Percentiles rank a stretch among this genome's conserved stretches.
Evolutionary conservation across 1,140 invertebrate genomes (phyloP).

Genomic region (Diorhabda elongata): DNA sequence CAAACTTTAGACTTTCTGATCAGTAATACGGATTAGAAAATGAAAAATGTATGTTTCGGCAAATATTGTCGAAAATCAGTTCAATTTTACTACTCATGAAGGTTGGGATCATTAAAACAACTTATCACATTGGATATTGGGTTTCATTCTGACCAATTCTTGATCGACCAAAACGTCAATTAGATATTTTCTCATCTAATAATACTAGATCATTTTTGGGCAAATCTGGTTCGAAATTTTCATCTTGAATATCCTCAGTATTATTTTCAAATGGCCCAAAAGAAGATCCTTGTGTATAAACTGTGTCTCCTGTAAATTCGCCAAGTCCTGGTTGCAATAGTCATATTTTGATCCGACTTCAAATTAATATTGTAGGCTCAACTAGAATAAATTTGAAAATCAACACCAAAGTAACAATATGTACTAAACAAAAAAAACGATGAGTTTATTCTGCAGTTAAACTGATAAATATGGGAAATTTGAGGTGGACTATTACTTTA

Average conservation of each 20-base stretch:
- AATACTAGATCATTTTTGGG: conserved; percentile 79
- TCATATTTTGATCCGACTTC: conserved; percentile 49
- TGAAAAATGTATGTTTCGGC: too few species aligned
- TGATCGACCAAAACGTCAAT: conserved; percentile 90
- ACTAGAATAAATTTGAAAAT: conserved; percentile 11
- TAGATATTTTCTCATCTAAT: conserved; percentile 92
- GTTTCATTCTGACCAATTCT: conserved; percentile 80
- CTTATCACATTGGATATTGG: conserved; percentile 78
- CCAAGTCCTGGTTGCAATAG: conserved; percentile 60
- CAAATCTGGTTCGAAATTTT: conserved; percentile 67
- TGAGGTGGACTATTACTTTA: conserved; percentile 25
- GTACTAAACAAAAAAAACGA: too few species aligned
- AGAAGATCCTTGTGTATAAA: conserved; percentile 50
- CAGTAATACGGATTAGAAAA: too few species aligned
- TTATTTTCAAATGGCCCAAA: conserved; percentile 50
- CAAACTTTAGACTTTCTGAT: too few species aligned
- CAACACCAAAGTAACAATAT: too few species aligned
- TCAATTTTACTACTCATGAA: too few species aligned
- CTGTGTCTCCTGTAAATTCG: conserved; percentile 55
- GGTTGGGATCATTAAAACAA: too few species aligned
- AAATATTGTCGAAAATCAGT: too few species aligned
- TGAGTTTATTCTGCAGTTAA: too few species aligned
- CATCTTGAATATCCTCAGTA: conserved; percentile 49
- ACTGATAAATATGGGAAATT: conserved; percentile 9
- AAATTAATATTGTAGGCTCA: conserved; percentile 34